Evolutionary conservation across 2,113 vertebrate genomes (phyloP).

Genomic region (Ranitomeya variabilis): DNA sequence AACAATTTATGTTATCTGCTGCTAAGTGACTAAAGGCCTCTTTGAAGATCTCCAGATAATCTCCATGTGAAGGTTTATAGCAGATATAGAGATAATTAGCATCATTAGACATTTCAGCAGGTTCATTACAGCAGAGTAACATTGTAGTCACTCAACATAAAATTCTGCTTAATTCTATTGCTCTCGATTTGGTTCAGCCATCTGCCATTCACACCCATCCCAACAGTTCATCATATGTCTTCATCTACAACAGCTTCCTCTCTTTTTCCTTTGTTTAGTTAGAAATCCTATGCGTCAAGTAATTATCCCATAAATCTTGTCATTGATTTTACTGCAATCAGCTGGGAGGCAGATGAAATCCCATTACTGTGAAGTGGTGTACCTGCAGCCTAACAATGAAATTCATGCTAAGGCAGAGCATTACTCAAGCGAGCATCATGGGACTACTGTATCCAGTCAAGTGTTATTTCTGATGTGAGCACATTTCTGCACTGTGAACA

Average conservation of each 20-base stretch:
- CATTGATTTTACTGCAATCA: constrained; percentile 55
- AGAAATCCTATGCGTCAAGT: constrained; percentile 55
- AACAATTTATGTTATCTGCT: not conserved
- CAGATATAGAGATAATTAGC: constrained; percentile 30
- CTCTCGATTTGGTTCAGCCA: constrained; percentile 39
- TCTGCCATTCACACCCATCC: constrained; percentile 53
- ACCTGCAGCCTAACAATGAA: constrained; percentile 45
- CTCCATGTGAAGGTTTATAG: constrained; percentile 3
- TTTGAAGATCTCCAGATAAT: constrained; percentile 38
- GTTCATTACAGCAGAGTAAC: constrained; percentile 36
- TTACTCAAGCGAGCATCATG: constrained; percentile 51
- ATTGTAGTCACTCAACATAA: constrained; percentile 38
- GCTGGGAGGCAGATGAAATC: constrained; percentile 43
- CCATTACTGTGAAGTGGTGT: constrained; percentile 48
- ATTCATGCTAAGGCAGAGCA: constrained; percentile 43
- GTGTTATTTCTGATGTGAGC: constrained; percentile 33
- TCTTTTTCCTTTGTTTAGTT: constrained; percentile 49
- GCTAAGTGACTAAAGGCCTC: constrained; percentile 3
- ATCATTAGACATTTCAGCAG: constrained; percentile 41
- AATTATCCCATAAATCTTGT: constrained; percentile 57
- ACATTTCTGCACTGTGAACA: not conserved
- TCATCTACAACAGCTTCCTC: constrained; percentile 44
- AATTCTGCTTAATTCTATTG: constrained; percentile 42
- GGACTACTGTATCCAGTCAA: constrained; percentile 41
- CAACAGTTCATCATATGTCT: constrained; percentile 47